phyloP scores from a whole-genome alignment of 2,888 invertebrate species.

The Cephus rjabovi region DNA sequence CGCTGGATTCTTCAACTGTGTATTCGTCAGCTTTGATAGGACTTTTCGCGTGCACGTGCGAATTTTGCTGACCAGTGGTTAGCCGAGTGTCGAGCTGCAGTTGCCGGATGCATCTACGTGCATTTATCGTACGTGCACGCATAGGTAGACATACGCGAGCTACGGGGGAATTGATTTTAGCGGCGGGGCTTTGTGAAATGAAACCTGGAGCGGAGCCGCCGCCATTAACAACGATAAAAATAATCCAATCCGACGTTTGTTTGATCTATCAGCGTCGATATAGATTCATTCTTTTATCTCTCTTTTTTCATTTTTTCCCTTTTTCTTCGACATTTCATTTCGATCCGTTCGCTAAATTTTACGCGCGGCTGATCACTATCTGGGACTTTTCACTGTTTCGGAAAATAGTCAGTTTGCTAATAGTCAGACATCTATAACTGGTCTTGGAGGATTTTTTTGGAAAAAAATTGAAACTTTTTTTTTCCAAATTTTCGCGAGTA shows the following conservation, averaged over 20 bases:
- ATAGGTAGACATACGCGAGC: background rate
- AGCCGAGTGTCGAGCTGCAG: background rate
- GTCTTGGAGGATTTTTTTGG: background rate
- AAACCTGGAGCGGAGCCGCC: slow-evolving; percentile 52
- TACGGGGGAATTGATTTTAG: slow-evolving; percentile 59
- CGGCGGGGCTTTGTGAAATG: slow-evolving; percentile 60
- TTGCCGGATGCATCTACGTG: background rate
- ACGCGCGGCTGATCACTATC: background rate
- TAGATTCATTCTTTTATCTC: slow-evolving; percentile 13
- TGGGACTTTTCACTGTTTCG: background rate
- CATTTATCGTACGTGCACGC: background rate
- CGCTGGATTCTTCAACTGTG: background rate
- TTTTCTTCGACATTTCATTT: background rate
- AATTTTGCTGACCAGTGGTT: background rate
- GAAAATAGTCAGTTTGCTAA: background rate
- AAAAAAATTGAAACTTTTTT: background rate
- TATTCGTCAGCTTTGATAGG: background rate
- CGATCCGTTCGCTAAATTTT: background rate
- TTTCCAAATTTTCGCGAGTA: background rate
- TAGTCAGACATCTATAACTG: background rate
- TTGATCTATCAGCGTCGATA: slow-evolving; percentile 59
- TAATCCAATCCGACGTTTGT: slow-evolving; percentile 63
- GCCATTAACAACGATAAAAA: slow-evolving; percentile 64
- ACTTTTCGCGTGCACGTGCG: background rate
- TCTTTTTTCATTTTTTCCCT: background rate